Evolutionary conservation across 2,797 vertebrate species (phyloP).

Genomic region (Crax fasciolata): DNA sequence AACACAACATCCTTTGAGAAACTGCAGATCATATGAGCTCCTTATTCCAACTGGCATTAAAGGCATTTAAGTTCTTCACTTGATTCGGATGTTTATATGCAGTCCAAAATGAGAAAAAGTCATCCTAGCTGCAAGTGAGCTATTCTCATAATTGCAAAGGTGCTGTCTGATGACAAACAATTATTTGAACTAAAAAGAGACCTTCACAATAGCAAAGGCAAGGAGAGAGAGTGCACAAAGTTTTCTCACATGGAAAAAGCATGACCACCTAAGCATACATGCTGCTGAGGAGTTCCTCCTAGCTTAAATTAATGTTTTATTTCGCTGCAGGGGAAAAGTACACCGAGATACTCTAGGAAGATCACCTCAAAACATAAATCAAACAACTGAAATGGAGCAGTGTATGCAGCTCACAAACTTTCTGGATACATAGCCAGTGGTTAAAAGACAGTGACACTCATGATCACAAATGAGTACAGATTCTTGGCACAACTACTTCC

Average conservation of each 20-base stretch:
- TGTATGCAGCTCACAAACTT: neutral
- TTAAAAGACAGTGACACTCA: neutral
- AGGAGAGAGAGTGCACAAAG: neutral
- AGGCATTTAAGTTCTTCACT: neutral
- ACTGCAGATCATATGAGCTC: neutral
- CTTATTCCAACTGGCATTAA: neutral
- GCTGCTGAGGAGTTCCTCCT: neutral
- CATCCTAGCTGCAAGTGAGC: neutral
- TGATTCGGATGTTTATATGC: neutral
- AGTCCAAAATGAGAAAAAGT: constrained; percentile 7
- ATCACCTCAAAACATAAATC: neutral
- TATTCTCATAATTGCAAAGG: neutral
- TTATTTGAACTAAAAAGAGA: neutral
- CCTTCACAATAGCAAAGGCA: neutral
- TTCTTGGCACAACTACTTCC: neutral
- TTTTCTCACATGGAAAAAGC: neutral
- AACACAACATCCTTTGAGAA: neutral
- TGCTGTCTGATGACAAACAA: neutral
- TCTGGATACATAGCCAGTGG: neutral
- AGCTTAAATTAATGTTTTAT: neutral
- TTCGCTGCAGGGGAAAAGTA: neutral
- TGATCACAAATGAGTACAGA: neutral
- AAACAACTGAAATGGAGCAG: neutral
- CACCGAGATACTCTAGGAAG: neutral
- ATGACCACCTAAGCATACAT: neutral